Conservation (phyloP, 2,113 vertebrate genomes). For the Rhizomys pruinosus region DNA sequence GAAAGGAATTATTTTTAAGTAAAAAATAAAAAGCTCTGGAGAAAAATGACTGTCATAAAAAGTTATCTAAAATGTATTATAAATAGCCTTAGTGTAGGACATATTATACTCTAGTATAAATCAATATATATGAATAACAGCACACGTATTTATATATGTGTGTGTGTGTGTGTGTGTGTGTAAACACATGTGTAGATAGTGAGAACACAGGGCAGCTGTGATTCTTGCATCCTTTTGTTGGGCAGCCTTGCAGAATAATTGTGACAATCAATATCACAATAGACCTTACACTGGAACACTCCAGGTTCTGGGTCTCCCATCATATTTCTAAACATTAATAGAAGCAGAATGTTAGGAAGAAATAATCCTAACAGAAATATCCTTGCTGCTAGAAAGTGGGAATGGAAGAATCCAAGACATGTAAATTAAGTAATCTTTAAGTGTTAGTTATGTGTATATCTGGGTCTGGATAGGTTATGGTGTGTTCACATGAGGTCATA, state of each 20-base stretch:
- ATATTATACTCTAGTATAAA: too few species aligned
- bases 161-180: neutral
- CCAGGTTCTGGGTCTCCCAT: neutral
- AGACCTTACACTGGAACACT: neutral
- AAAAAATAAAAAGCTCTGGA: neutral
- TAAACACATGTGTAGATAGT: neutral
- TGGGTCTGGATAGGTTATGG: neutral
- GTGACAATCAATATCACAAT: neutral
- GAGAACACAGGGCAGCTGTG: too few species aligned
- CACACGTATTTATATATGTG: neutral
- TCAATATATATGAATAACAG: neutral
- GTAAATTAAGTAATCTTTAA: neutral
- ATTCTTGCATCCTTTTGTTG: neutral
- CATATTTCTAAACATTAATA: neutral
- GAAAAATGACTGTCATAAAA: neutral
- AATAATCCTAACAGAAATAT: neutral
- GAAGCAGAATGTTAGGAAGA: neutral
- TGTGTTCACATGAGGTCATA: neutral
- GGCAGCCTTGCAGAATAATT: neutral
- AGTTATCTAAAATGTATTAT: neutral
- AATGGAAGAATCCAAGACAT: neutral
- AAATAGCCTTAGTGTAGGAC: neutral
- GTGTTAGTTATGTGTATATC: neutral
- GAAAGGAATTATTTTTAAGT: neutral
- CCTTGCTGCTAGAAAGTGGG: neutral